These are phyloP conservation scores for Oreochromis mossambicus DNA, from an alignment of 2,797 vertebrate genomes.

Conservation along the genomic window DNA sequence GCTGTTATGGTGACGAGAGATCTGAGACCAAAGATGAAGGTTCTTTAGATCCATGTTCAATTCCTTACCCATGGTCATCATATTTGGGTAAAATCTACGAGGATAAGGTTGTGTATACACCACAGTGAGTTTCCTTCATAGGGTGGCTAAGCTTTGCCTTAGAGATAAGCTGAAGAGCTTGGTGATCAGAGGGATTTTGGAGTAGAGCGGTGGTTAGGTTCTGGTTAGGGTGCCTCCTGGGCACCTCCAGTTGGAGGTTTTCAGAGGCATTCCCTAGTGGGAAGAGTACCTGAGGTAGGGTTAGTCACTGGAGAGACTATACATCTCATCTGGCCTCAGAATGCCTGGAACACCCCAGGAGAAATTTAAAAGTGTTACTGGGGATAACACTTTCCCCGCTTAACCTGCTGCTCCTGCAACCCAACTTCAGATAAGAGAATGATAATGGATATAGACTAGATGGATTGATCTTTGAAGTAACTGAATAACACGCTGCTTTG, in stretches of 20 bases:
- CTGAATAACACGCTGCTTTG: background rate
- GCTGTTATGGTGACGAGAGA: background rate
- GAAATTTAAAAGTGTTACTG: background rate
- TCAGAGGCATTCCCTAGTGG: background rate
- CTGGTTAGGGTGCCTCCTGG: background rate
- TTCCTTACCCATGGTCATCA: background rate
- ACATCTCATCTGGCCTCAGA: background rate
- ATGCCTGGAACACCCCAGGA: background rate
- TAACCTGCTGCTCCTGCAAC: background rate
- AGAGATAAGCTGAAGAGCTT: background rate
- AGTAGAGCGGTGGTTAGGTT: background rate
- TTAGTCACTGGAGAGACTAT: background rate
- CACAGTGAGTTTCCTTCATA: background rate
- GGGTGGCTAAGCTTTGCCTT: background rate
- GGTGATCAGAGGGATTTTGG: background rate
- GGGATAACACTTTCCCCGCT: background rate
- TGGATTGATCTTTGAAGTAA: background rate
- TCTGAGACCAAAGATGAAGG: background rate
- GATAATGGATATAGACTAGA: background rate
- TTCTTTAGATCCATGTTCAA: background rate
- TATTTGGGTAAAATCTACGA: background rate
- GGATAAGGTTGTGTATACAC: background rate
- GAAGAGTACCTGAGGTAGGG: background rate
- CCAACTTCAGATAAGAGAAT: background rate
- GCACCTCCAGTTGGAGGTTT: background rate